Evolutionary conservation across 1,140 invertebrate species (phyloP), one percentile per base, ranked within the genome.

Genomic region (Drosophila eugracilis): DNA sequence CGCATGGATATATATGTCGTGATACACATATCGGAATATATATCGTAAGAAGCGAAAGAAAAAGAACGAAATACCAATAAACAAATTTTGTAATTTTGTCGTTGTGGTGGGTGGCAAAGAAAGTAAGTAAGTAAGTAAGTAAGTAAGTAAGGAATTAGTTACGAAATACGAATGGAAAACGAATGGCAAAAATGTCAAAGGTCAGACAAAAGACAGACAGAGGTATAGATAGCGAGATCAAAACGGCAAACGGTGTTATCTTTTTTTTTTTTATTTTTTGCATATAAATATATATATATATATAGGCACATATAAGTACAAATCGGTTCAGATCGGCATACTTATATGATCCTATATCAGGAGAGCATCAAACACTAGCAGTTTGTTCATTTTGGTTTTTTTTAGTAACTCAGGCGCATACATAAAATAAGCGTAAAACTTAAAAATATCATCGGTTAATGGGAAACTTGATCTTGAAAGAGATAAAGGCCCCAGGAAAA

Each of bases 61-160:
- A 81, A 63, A 71, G 47, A 84, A 75, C 62, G 28, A 71, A 84
- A 81, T 84, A 63, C 60, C 55, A 78, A 70, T 81, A 81, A 83
- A 81, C 67, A 78, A 69, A 78, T 59, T 55, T 84, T 79, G 70
- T 66, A 67, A 42, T 67, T 26, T 53, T 42, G 6, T 67, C 30
- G 14, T 67, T 44, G 65, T 30, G 65, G 22, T 41, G 60, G 17
- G 62, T 67, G 65, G 65, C 60, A 67, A 66, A 50, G 45, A 41
- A 65, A 32, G 60, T 15, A 45, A 39, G 17, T 60, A 60, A 45
- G 17, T 63, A 42, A 45, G 32, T 63, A 55, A 34, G n/a, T 65
- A 57, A 34, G 17, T 39, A 30, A 39, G 28, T 32, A 5, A 42
- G 39, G 6, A 57, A 54, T 36, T 55, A 55, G 22, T 44, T 53